These are phyloP conservation scores for Pristiophorus japonicus DNA, from an alignment of 2,113 vertebrate species.

Conservation along the genomic window DNA sequence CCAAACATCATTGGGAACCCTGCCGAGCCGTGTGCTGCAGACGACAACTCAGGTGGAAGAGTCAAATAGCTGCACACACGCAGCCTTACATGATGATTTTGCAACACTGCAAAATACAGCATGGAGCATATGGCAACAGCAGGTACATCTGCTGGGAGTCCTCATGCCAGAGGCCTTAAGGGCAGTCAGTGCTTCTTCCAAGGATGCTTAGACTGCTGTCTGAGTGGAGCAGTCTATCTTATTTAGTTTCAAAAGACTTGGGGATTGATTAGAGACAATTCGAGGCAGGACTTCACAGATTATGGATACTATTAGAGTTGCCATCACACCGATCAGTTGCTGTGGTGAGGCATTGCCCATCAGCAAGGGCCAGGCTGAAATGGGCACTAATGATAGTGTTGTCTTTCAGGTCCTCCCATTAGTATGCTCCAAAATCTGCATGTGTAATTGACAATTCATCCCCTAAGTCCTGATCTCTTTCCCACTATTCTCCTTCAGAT, in stretches of 20 bases:
- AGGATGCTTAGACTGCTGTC: neutral
- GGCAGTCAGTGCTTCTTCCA: neutral
- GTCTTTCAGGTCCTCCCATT: neutral
- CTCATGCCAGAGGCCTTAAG: conserved; percentile 12
- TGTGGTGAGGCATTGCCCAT: neutral
- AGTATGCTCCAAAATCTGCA: neutral
- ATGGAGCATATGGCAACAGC: neutral
- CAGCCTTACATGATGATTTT: conserved; percentile 14
- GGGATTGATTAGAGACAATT: neutral
- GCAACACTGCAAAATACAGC: neutral
- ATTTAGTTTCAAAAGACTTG: neutral
- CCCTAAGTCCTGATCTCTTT: neutral
- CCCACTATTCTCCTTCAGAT: neutral
- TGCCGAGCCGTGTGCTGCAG: no score
- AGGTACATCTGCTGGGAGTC: neutral
- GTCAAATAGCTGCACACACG: no score
- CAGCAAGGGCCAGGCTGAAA: neutral
- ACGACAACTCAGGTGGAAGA: no score
- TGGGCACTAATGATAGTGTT: neutral
- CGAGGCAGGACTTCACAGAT: neutral
- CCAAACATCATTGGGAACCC: no score
- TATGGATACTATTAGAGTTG: neutral
- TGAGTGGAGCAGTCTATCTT: neutral
- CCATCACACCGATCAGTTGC: neutral
- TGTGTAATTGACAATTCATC: neutral